phyloP scores from a whole-genome alignment of 2,797 vertebrate genomes.

The Ctenochaetus hawaiiensis region DNA sequence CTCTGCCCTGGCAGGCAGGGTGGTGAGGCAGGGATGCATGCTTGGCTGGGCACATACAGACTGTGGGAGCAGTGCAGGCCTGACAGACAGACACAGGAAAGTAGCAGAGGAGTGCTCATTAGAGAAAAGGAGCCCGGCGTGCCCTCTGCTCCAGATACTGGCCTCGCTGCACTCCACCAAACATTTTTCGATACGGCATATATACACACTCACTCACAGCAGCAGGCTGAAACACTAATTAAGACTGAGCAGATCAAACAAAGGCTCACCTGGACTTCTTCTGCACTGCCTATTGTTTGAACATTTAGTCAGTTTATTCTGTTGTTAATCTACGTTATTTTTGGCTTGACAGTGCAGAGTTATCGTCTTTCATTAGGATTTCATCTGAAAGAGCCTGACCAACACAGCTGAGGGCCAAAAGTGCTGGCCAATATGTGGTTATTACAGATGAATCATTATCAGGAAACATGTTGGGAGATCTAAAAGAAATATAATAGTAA shows the following conservation, averaged over 20 bases:
- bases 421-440: not conserved
- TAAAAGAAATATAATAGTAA: not conserved
- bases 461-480: not conserved
- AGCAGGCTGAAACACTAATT: slow-evolving; percentile 41
- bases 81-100: slow-evolving; percentile 70
- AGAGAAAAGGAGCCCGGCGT: slow-evolving; percentile 59
- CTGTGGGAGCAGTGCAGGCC: slow-evolving; percentile 51
- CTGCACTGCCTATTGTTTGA: slow-evolving; percentile 12
- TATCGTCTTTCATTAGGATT: not conserved
- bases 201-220: slow-evolving; percentile 23
- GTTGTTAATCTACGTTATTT: slow-evolving; percentile 13
- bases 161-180: slow-evolving; percentile 63
- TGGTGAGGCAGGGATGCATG: slow-evolving; percentile 68
- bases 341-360: not conserved
- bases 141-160: slow-evolving; percentile 72
- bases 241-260: slow-evolving; percentile 45
- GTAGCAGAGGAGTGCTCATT: slow-evolving; percentile 74
- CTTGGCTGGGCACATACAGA: slow-evolving; percentile 68
- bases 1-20: slow-evolving; percentile 66
- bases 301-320: slow-evolving; percentile 21
- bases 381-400: not conserved
- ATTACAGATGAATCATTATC: not conserved
- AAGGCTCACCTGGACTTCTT: slow-evolving; percentile 47
- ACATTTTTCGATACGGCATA: slow-evolving; percentile 49
- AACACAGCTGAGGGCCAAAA: not conserved